These are phyloP conservation scores for Dynastes grantii DNA, from an alignment of 2,888 invertebrate species.

Conservation along the genomic window DNA sequence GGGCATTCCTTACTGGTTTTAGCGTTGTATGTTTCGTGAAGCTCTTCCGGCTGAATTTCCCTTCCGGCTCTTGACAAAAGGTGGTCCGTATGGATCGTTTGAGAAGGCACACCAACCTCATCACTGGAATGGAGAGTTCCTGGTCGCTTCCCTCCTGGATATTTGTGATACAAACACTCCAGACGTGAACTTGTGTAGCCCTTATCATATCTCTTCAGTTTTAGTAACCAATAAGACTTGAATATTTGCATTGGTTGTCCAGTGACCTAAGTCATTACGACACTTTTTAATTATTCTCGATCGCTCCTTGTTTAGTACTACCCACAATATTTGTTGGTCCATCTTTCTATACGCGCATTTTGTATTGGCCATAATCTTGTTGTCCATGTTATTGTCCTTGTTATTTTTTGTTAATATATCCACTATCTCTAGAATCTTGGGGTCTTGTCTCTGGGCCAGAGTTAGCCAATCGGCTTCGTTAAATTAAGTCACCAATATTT, in stretches of 20 bases:
- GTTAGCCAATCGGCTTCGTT: too few species aligned
- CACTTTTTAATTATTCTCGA: background rate
- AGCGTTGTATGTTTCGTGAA: too few species aligned
- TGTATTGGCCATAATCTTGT: background rate
- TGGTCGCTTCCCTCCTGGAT: too few species aligned
- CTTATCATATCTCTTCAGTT: background rate
- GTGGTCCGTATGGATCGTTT: too few species aligned
- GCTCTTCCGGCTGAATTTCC: too few species aligned
- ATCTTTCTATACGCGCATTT: background rate
- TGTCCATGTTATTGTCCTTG: background rate
- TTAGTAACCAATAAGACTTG: background rate
- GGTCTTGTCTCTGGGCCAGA: too few species aligned
- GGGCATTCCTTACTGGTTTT: too few species aligned
- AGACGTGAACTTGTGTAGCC: background rate
- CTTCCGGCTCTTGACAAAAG: too few species aligned
- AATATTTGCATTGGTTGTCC: background rate
- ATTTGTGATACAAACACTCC: background rate
- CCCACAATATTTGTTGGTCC: background rate
- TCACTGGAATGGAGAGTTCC: too few species aligned
- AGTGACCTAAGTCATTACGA: background rate
- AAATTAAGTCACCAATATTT: too few species aligned
- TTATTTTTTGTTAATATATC: background rate
- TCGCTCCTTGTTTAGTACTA: background rate
- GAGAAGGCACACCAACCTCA: too few species aligned
- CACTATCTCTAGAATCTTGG: too few species aligned